These are phyloP conservation scores for Tragelaphus imberbis DNA, from an alignment of 2,113 vertebrate genomes.

Conservation along the genomic window DNA sequence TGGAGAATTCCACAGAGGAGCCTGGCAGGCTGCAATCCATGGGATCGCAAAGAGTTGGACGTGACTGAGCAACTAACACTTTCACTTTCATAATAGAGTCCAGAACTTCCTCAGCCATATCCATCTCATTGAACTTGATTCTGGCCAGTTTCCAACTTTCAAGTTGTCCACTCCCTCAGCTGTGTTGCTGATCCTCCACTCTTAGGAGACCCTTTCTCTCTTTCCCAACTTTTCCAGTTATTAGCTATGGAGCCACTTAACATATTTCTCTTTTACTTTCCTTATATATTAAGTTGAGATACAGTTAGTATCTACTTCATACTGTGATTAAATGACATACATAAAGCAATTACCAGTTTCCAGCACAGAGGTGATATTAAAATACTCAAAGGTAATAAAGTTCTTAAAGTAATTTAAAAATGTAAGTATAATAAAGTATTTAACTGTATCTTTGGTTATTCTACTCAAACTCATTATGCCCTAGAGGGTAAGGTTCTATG, in stretches of 20 bases:
- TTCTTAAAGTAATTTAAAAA: neutral
- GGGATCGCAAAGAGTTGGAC: fast-evolving
- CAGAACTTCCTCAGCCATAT: neutral
- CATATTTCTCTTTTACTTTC: neutral
- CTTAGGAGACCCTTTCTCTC: neutral
- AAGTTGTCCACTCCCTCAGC: neutral
- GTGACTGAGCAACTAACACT: neutral
- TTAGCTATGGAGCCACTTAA: neutral
- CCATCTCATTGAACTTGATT: neutral
- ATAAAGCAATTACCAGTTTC: neutral
- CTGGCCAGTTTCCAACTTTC: neutral
- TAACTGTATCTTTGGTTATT: neutral
- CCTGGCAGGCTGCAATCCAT: neutral
- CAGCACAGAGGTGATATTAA: neutral
- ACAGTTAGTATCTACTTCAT: neutral
- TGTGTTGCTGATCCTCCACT: neutral
- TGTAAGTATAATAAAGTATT: neutral
- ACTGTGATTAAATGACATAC: neutral
- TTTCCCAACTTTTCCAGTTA: neutral
- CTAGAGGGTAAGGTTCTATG: neutral
- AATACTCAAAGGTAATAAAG: neutral
- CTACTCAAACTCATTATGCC: neutral
- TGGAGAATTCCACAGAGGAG: neutral
- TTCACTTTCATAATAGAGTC: neutral
- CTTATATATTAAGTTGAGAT: neutral